A percentile compares a stretch with the other conserved stretches of the same genome.
phyloP scores from a whole-genome alignment of 2,888 invertebrate species.

The Silvanus unidentatus region DNA sequence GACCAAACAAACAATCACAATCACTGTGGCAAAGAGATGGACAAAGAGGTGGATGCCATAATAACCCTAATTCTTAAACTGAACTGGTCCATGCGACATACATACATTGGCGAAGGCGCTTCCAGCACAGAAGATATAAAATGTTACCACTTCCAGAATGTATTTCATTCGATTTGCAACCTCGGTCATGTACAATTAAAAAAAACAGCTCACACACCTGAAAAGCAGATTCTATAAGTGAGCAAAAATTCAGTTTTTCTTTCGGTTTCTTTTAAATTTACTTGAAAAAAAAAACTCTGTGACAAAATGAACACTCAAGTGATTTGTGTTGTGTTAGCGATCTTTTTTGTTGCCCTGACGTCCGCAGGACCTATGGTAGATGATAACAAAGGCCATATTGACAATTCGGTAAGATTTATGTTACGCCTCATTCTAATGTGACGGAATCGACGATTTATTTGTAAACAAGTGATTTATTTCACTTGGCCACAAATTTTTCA shows the following conservation, averaged over 20 bases:
- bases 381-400: conserved; percentile 38
- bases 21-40: conserved; percentile 17
- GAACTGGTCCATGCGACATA: conserved; percentile 46
- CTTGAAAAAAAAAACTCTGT: conserved; percentile 6
- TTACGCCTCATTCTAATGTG: background rate
- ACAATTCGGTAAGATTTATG: conserved; percentile 41
- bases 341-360: conserved; percentile 30
- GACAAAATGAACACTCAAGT: conserved; percentile 40
- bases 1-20: conserved; percentile 28
- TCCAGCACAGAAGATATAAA: conserved; percentile 39
- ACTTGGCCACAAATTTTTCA: too few species aligned
- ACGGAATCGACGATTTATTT: conserved; percentile 2
- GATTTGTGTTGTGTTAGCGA: conserved; percentile 40
- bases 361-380: conserved; percentile 42
- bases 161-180: conserved; percentile 44
- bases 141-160: conserved; percentile 37
- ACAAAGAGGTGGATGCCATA: conserved; percentile 24
- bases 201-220: conserved; percentile 8
- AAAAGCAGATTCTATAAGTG: conserved; percentile 8
- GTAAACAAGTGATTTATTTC: background rate
- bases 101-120: conserved; percentile 33
- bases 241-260: background rate
- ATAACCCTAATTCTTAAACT: conserved; percentile 41
- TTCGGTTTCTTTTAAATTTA: background rate
- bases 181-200: conserved; percentile 37